Base-by-base conservation (phyloP, 1,140 invertebrate species). In the Heliconius himera region DNA sequence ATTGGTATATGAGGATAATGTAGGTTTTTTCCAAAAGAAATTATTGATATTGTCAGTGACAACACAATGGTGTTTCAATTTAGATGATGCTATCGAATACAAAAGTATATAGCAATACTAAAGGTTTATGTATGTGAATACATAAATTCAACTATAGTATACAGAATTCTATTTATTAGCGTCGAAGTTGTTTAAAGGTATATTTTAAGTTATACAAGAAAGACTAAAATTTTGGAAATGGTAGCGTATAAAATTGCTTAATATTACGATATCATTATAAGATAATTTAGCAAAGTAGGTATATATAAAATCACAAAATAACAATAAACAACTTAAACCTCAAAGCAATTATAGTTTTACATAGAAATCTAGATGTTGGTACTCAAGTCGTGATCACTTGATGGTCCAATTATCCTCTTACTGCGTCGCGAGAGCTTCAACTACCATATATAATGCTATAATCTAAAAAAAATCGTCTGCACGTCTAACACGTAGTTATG, bases 401-500 rank as follows among this genome's bases (percentile, higher is more conserved):
- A 82, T 88, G 76, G 49, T 82, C 77, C 81, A 85, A 85, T 85
- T 88, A 87, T 80, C 77, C 80, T 66, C 81, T 85, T 84, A 81
- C 81, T 77, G 74, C 77, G 82, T 85, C 73, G 70, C 76, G 70
- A 80, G 75, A 74, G 76, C 79, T 83, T 73, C 70, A 60, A 70
- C 79, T 78, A 84, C 74, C 80, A 81, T 81, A 77, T 84, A 84
- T 86, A 80, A 81, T 78, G 78, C 77, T 41, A 78, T 66, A 66
- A 66, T 66, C 60, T 66, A 3, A 66, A 66, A 75, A 66, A 70
- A 76, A 82, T 66, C 78, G 76, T 82, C 74, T 83, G 66, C 75
- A 84, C 81, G 79, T 70, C 66, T 79, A 81, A 76, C 87, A 88
- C 87, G 85, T 87, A 86, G 76, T 85, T 82, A 51, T 84, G 85